Evolutionary conservation across 2,113 vertebrate species (phyloP).

Genomic region (Orcinus orca): DNA sequence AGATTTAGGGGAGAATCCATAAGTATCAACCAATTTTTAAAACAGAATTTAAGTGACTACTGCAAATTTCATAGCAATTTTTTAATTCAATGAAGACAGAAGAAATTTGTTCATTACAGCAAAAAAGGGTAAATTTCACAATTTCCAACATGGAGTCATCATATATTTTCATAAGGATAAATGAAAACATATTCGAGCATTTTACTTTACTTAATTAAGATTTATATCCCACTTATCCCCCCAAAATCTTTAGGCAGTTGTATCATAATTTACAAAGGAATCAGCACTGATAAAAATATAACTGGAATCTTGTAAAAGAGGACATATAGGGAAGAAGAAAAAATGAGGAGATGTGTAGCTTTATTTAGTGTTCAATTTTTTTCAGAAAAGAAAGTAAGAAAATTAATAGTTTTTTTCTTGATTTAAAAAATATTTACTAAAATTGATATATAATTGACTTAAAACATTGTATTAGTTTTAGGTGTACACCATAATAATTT

Average conservation of each 20-base stretch:
- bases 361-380: background rate
- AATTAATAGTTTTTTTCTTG: background rate
- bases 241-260: background rate
- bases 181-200: background rate
- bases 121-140: background rate
- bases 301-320: background rate
- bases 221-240: background rate
- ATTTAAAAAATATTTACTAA: background rate
- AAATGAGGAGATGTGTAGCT: background rate
- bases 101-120: background rate
- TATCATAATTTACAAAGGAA: background rate
- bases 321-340: background rate
- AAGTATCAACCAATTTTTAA: conserved; percentile 31
- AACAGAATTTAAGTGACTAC: background rate
- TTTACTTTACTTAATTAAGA: background rate
- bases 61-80: background rate
- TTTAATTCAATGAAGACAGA: background rate
- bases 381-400: background rate
- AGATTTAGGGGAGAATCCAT: conserved; percentile 38
- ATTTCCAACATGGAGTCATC: background rate
- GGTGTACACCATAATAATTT: background rate
- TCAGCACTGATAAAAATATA: background rate
- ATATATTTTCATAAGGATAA: background rate
- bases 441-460: background rate
- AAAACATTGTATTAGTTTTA: background rate